Base-by-base conservation (phyloP, 2,888 invertebrate genomes). In the Spialia ferax region DNA sequence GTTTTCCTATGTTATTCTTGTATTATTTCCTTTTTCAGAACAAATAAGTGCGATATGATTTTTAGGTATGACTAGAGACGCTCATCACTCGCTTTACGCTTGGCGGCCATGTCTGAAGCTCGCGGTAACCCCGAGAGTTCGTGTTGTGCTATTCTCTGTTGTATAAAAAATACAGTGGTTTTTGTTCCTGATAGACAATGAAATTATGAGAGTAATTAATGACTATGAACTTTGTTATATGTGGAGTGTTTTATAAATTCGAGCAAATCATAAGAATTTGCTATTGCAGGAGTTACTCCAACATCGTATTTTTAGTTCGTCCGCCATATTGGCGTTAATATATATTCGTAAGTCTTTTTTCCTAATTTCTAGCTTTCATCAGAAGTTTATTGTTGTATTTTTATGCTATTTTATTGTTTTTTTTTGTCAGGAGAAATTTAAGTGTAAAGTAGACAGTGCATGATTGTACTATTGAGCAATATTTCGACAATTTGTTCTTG, bases 291-390 rank as follows among this genome's bases (percentile, higher is more conserved):
- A 91, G 88, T 90, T 83, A 85, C 89, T 90, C 87, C 80, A 84
- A 86, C 93, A 90, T 90, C 93, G 92, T 94, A 94, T 94, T 93
- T 94, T 94, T 94, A 94, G 94, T 95, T 91, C 94, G 93, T 94
- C 95, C 95, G 95, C 95, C 95, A 95, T 95, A 95, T 95, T 95
- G 95, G 95, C 94, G 94, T 94, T 94, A 93, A 93, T 94, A 94
- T 91, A 85, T 91, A 88, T 91, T 92, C 92, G 93, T 93, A 93
- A 93, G 93, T 93, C 89, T 86, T 92, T 92, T 92, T 92, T 86
- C 83, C 83, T 88, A 88, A 88, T 89, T 88, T 84, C 85, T 88
- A 85, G 88, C 87, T 91, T 89, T 69, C 85, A 81, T 77, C 81
- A 82, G 83, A 81, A 80, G 80, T 83, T 74, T 79, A 84, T 83